Conservation (phyloP, 2,113 vertebrate species). For the Pelobates fuscus region DNA sequence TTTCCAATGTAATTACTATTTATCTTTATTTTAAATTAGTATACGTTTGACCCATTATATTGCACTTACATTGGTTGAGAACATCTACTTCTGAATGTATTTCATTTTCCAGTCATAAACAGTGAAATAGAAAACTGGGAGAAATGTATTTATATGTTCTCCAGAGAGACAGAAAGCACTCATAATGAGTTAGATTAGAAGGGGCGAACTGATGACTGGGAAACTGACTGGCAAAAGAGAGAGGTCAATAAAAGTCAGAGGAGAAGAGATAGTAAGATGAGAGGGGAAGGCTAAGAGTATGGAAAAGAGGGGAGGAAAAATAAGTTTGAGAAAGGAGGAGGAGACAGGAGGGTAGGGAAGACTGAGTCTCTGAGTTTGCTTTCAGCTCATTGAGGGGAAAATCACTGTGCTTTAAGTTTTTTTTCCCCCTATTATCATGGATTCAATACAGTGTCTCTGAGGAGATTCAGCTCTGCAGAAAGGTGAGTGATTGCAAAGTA, state of each 20-base stretch:
- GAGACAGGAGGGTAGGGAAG: conserved; percentile 40
- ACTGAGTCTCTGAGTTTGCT: conserved; percentile 25
- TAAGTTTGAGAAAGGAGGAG: conserved; percentile 45
- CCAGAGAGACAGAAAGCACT: background rate
- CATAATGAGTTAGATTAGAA: background rate
- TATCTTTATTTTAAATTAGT: too few species aligned
- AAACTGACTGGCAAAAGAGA: background rate
- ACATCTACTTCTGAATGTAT: too few species aligned
- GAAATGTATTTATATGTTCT: background rate
- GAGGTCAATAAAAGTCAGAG: background rate
- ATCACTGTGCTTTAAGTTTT: conserved; percentile 26
- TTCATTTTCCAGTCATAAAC: too few species aligned
- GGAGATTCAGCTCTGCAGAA: conserved; percentile 22
- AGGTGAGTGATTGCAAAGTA: conserved; percentile 22
- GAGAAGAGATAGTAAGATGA: conserved; percentile 19
- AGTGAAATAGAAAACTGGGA: too few species aligned
- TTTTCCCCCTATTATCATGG: conserved; percentile 35
- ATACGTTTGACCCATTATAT: too few species aligned
- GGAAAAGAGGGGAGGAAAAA: conserved; percentile 35
- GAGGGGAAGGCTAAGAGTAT: conserved; percentile 32
- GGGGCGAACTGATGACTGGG: background rate
- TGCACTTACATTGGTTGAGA: too few species aligned
- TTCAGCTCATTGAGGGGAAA: conserved; percentile 27
- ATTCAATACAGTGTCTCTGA: conserved; percentile 35
- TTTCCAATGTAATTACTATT: too few species aligned